phyloP scores from a whole-genome alignment of 2,797 vertebrate genomes.

The Morus bassanus region DNA sequence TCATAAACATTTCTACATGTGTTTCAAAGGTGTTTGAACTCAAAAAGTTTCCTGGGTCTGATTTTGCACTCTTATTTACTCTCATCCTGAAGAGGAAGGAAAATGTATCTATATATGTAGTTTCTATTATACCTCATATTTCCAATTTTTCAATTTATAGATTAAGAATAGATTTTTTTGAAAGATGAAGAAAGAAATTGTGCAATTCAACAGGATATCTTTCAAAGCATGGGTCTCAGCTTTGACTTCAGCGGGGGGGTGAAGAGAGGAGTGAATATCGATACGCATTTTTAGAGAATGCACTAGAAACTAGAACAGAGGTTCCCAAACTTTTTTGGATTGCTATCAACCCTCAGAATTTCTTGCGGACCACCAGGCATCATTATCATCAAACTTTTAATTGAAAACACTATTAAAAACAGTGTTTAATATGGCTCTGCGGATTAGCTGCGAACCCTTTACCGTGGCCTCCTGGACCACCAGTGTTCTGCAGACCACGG shows the following conservation, averaged over 20 bases:
- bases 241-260: not conserved
- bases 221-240: not conserved
- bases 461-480: conserved; percentile 49
- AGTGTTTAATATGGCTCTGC: conserved; percentile 16
- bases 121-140: not conserved
- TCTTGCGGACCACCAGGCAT: conserved; percentile 42
- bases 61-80: not conserved
- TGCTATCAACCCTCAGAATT: conserved; percentile 38
- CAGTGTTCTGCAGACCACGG: not conserved
- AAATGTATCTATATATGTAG: fast-evolving
- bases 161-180: not conserved
- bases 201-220: not conserved
- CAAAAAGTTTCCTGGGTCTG: not conserved
- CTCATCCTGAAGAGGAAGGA: not conserved
- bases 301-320: not conserved
- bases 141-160: not conserved
- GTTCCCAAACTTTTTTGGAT: conserved; percentile 32
- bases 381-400: conserved; percentile 48
- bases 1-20: not conserved
- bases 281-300: not conserved
- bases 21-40: not conserved
- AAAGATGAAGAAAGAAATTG: not conserved
- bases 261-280: not conserved
- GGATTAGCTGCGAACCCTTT: conserved; percentile 22
- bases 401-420: conserved; percentile 61